Evolutionary conservation across 2,113 vertebrate genomes (phyloP).

Genomic region (Lagenorhynchus albirostris): DNA sequence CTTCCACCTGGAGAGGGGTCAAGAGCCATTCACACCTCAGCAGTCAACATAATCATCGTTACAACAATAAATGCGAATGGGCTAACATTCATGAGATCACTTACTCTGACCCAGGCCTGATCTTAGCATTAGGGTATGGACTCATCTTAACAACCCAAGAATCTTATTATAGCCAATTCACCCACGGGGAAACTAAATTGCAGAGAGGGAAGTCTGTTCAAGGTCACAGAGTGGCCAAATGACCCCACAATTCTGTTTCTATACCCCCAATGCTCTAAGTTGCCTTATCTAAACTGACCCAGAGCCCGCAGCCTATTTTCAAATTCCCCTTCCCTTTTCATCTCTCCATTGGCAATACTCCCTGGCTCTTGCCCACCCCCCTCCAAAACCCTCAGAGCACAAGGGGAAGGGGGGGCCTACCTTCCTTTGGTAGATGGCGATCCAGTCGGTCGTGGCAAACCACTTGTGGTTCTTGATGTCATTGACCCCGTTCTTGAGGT

Average conservation of each 20-base stretch:
- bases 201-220: neutral
- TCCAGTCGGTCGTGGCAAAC: conserved; percentile 95
- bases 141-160: neutral
- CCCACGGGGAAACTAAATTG: neutral
- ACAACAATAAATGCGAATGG: conserved; percentile 38
- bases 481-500: conserved; percentile 93
- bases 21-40: conserved; percentile 35
- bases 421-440: conserved; percentile 94
- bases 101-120: neutral
- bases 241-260: neutral
- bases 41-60: neutral
- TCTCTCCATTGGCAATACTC: neutral
- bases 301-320: neutral
- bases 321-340: neutral
- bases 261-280: neutral
- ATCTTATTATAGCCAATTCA: neutral
- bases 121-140: neutral
- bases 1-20: conserved; percentile 85
- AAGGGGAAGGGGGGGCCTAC: neutral
- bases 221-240: neutral
- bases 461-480: conserved; percentile 96
- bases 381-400: neutral
- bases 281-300: neutral
- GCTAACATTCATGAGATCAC: neutral
- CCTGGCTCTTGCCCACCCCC: neutral